phyloP scores from a whole-genome alignment of 2,797 vertebrate species.

The Erethizon dorsatum region DNA sequence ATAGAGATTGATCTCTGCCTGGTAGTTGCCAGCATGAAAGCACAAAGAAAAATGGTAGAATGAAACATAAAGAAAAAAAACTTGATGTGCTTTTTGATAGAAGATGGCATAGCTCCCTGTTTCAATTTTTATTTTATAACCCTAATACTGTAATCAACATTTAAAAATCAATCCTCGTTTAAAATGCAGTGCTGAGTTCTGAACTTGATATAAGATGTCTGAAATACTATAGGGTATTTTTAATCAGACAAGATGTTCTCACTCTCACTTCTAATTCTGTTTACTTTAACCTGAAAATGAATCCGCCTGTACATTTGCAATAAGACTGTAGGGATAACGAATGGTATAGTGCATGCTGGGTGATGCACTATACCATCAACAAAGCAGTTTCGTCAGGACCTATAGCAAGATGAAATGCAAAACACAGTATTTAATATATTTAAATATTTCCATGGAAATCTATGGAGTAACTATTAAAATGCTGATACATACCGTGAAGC shows the following conservation, averaged over 20 bases:
- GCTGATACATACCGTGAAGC: not conserved
- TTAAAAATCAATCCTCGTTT: conserved; percentile 46
- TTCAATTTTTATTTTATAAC: conserved; percentile 73
- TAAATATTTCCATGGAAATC: not conserved
- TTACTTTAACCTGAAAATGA: conserved; percentile 66
- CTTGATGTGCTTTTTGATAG: conserved; percentile 10
- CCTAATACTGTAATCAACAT: conserved; percentile 59
- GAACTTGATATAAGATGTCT: not conserved
- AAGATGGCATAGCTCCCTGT: not conserved
- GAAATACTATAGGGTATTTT: conserved; percentile 26
- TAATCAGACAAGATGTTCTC: conserved; percentile 53
- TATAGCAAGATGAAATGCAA: not conserved
- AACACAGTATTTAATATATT: not conserved
- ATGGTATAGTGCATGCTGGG: not conserved
- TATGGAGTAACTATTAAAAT: conserved; percentile 43
- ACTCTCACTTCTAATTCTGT: conserved; percentile 41
- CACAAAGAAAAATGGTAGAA: conserved; percentile 45
- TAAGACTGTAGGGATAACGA: not conserved
- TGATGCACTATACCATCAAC: too few species aligned
- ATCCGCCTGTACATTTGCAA: not conserved
- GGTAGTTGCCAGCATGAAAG: not conserved
- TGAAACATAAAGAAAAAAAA: conserved; percentile 52
- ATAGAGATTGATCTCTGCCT: conserved; percentile 50
- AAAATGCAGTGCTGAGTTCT: conserved; percentile 60
- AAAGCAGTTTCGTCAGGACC: not conserved